phyloP scores from a whole-genome alignment of 2,113 vertebrate species.

The Hepsetus odoe region DNA sequence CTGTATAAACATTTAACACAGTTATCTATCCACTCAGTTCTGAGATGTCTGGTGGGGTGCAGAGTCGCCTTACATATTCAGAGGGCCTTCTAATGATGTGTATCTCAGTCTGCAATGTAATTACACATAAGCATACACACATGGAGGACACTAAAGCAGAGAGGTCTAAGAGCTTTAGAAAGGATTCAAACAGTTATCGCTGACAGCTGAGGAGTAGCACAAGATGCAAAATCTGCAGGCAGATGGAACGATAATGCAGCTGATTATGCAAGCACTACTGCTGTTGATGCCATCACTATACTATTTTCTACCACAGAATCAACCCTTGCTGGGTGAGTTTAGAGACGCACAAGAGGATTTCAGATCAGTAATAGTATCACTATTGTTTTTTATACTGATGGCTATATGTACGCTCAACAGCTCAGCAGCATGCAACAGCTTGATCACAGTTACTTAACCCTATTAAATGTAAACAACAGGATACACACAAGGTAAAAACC shows the following conservation, averaged over 20 bases:
- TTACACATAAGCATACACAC: not conserved
- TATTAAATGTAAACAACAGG: no score
- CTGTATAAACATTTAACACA: not conserved
- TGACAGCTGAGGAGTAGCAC: not conserved
- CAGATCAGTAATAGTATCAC: not conserved
- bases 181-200: not conserved
- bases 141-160: not conserved
- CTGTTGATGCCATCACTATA: not conserved
- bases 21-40: not conserved
- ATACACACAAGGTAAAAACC: no score
- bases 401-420: not conserved
- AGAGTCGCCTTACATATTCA: no score
- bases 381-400: not conserved
- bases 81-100: no score
- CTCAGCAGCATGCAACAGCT: no score
- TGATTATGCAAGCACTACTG: not conserved
- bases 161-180: not conserved
- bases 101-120: not conserved
- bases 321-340: not conserved
- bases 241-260: conserved; percentile 4
- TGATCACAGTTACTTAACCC: no score
- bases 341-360: not conserved
- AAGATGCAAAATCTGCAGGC: not conserved
- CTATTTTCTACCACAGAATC: not conserved
- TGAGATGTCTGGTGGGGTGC: no score